These are phyloP conservation scores for Eilema griseolum DNA, from an alignment of 2,888 invertebrate species.

Conservation along the genomic window DNA sequence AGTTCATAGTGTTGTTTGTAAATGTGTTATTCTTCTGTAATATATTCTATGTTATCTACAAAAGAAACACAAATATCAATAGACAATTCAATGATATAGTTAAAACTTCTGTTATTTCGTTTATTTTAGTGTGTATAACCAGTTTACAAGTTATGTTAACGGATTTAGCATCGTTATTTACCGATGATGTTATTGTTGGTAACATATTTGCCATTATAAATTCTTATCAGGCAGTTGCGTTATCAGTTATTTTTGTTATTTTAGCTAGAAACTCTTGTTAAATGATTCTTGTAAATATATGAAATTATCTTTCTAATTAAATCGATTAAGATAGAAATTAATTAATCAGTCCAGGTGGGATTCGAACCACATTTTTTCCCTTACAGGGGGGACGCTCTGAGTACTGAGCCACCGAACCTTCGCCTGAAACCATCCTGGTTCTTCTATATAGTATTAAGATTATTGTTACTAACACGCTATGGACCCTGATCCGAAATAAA, in stretches of 20 bases:
- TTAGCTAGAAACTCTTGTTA: slow-evolving; percentile 33
- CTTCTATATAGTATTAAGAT: too few relatives aligned
- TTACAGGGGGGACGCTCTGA: too few relatives aligned
- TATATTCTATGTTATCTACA: slow-evolving; percentile 64
- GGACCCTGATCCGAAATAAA: too few relatives aligned
- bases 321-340: too few relatives aligned
- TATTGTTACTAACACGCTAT: too few relatives aligned
- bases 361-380: too few relatives aligned
- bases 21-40: slow-evolving; percentile 64
- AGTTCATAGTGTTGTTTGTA: slow-evolving; percentile 60
- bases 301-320: too few relatives aligned
- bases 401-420: too few relatives aligned
- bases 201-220: slow-evolving; percentile 45
- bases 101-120: slow-evolving; percentile 56
- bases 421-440: too few relatives aligned
- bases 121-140: slow-evolving; percentile 63
- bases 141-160: slow-evolving; percentile 68
- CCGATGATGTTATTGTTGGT: background rate
- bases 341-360: too few relatives aligned
- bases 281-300: background rate
- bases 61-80: slow-evolving; percentile 18
- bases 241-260: slow-evolving; percentile 50
- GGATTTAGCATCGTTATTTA: slow-evolving; percentile 54
- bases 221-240: slow-evolving; percentile 51
- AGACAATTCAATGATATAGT: slow-evolving; percentile 36